Percentiles rank a stretch among this genome's conserved stretches.
These are phyloP conservation scores for Valencia hispanica DNA, from an alignment of 2,797 vertebrate species.

Conservation along the genomic window DNA sequence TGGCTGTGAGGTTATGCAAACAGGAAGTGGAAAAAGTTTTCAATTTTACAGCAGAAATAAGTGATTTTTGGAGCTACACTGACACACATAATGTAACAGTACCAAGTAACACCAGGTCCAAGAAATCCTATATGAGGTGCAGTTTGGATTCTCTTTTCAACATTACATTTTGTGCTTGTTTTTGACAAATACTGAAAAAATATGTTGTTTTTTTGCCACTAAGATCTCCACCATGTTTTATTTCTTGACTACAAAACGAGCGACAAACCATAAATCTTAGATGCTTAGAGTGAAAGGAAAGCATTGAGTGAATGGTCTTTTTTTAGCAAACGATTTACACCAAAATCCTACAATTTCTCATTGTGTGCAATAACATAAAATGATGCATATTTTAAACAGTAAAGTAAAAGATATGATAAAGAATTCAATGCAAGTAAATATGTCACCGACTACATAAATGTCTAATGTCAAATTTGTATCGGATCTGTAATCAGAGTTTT, in stretches of 20 bases:
- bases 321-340: neutral
- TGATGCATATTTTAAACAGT: neutral
- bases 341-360: neutral
- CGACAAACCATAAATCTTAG: neutral
- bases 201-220: neutral
- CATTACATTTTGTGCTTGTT: neutral
- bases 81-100: neutral
- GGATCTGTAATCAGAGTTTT: neutral
- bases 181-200: neutral
- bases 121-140: neutral
- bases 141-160: neutral
- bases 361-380: neutral
- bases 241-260: neutral
- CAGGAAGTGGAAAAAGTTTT: slow-evolving; percentile 19
- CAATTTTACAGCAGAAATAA: slow-evolving; percentile 13
- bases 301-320: neutral
- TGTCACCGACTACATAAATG: too few species aligned
- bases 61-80: neutral
- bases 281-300: neutral
- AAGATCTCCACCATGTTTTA: neutral
- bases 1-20: slow-evolving; percentile 8
- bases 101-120: neutral
- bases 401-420: neutral
- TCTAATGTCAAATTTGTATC: neutral
- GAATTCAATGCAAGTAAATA: neutral